A percentile compares a stretch with the other conserved stretches of the same genome.
These are phyloP conservation scores for Liopterus haemorrhoidalis DNA, from an alignment of 2,888 invertebrate genomes.

Conservation along the genomic window DNA sequence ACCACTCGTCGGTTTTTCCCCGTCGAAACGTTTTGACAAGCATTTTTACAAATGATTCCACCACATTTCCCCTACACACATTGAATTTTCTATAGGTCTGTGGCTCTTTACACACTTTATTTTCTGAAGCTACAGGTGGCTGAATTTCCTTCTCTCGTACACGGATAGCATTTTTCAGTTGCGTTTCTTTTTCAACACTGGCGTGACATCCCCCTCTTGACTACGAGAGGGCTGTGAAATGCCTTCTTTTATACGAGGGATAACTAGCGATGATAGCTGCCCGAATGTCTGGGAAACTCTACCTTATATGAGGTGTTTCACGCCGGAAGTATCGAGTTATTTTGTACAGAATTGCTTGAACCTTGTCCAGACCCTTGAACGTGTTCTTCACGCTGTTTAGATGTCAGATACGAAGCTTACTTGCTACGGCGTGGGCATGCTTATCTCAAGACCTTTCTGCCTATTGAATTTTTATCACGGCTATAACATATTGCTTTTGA, in stretches of 20 bases:
- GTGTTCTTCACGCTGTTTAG: too few species aligned
- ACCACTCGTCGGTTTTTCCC: conserved; percentile 2
- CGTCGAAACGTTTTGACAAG: conserved; percentile 39
- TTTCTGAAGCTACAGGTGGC: conserved; percentile 41
- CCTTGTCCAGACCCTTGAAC: too few species aligned
- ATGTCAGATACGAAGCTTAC: too few species aligned
- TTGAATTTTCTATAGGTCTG: conserved; percentile 26
- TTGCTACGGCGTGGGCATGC: too few species aligned
- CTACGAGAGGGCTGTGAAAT: too few species aligned
- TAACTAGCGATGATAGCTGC: background rate
- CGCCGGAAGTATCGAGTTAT: conserved; percentile 18
- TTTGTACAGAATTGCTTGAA: conserved; percentile 17
- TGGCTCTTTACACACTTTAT: conserved; percentile 29
- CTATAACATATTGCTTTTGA: too few species aligned
- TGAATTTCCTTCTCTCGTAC: conserved; percentile 19
- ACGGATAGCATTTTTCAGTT: conserved; percentile 43
- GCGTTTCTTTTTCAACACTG: conserved; percentile 37
- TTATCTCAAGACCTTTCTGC: too few species aligned
- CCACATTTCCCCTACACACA: conserved; percentile 36
- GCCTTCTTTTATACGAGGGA: background rate
- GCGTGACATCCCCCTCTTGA: conserved; percentile 8
- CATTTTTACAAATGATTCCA: conserved; percentile 45
- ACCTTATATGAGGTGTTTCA: too few species aligned
- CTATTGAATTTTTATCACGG: too few species aligned
- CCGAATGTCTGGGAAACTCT: conserved; percentile 6